Evolutionary conservation across 1,140 invertebrate species (phyloP), one percentile per base, ranked within the genome.

Genomic region (Linepithema humile): DNA sequence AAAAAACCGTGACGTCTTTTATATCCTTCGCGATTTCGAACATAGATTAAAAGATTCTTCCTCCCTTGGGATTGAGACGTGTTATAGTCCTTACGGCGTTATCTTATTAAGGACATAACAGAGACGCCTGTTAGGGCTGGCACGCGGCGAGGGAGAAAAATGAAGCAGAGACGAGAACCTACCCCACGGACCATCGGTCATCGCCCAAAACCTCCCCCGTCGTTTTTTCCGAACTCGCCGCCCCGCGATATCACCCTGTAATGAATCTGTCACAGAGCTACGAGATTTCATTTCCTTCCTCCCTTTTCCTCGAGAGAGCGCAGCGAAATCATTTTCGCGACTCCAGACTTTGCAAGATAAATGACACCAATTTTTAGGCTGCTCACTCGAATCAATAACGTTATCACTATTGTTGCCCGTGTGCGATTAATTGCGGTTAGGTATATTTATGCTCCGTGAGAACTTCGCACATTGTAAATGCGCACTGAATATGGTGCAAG

Each of bases 161-260:
- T 92, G 90, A 89, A 88, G 85, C 69, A 89, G 87, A 93, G 85
- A 86, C 89, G 90, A 92, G 89, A 89, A 92, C 90, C 91, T 93
- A 93, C 90, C 92, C 90, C 90, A 92, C 90, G 82, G 60, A 82
- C 87, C 90, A 93, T 93, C 91, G 88, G 88, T 93, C 91, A 93
- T 92, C 91, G 70, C 73, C 80, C 50, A 89, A 86, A 77, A 84
- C 64, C 84, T 38, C 80, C 74, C 53, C 75, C 32, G 55, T 88
- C 69, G 55, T 74, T 85, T 62, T 69, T 38, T 50, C 43, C 59
- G 26, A 45, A 85, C 45, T 62, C 65, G 65, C 43, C 32, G n/a
- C 9, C 10, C 4, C 72, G 75, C 78, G 86, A 78, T 89, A 88
- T 84, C 75, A 67, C 35, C 57, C 64, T 53, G 84, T 88, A 89